phyloP scores from a whole-genome alignment of 2,113 vertebrate species.

The Cygnus buccinator region DNA sequence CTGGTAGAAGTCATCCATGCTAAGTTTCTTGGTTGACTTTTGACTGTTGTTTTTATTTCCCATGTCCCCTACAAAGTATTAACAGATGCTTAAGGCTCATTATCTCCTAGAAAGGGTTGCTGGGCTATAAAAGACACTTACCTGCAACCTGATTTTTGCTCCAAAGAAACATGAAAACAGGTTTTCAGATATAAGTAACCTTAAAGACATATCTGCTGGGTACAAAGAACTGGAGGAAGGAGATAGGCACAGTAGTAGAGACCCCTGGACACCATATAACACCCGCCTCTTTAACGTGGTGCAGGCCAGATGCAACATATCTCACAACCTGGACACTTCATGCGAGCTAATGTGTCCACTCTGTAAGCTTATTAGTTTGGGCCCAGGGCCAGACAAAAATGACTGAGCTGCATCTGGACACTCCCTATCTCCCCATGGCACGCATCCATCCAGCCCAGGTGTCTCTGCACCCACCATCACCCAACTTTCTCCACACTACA shows the following conservation, averaged over 20 bases:
- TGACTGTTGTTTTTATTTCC: not conserved
- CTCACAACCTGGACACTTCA: not conserved
- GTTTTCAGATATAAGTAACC: not conserved
- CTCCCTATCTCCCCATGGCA: not conserved
- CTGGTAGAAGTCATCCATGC: not conserved
- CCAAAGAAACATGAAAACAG: not conserved
- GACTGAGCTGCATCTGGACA: not conserved
- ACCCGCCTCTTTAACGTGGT: not conserved
- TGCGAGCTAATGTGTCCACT: not conserved
- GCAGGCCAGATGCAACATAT: not conserved
- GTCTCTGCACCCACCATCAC: not conserved
- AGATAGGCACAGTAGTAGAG: not conserved
- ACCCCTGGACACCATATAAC: not conserved
- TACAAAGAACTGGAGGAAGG: not conserved
- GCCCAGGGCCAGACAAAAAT: not conserved
- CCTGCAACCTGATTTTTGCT: not conserved
- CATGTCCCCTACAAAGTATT: not conserved
- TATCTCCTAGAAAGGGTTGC: not conserved
- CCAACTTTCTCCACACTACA: not conserved
- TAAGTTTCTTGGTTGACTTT: slow-evolving; percentile 12
- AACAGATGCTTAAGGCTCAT: not conserved
- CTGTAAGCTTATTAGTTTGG: not conserved
- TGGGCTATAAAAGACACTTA: not conserved
- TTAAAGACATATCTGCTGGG: not conserved
- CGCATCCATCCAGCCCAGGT: not conserved